Base-by-base conservation (phyloP, 2,888 invertebrate species). In the Orthosia cruda region DNA sequence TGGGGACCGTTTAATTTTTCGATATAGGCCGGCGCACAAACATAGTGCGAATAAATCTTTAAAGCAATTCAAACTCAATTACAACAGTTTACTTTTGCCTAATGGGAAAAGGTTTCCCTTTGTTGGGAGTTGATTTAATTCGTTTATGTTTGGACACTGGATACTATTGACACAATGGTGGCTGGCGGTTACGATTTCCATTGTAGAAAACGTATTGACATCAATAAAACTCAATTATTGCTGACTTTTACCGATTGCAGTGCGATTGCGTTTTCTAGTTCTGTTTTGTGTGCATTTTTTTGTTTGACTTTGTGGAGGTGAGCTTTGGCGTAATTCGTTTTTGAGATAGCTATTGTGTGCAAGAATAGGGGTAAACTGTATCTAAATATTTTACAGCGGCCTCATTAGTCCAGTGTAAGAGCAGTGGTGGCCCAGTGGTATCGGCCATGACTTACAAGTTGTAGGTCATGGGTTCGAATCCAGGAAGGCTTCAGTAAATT, bases 1-100 rank as follows among this genome's bases (percentile, higher is more conserved):
- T 87, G 84, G 89, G 89, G 86, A 88, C 87, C 89, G 88, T 90
- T 92, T 91, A 91, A 91, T 92, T 91, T 91, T 92, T 89, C 87
- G 87, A 86, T 89, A 91, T 91, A 91, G 88, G 89, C 88, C 83
- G 81, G 86, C 85, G 89, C 86, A 89, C 91, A 91, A 91, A 91
- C 91, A 93, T 91, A 93, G 92, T 93, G 91, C 83, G 87, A 89
- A 94, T 95, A 94, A 95, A 95, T 95, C 94, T 95, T 95, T 95
- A 94, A 95, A 94, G 94, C 95, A 93, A 95, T 95, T 92, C 93
- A 94, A 95, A 95, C 93, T 95, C 95, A 95, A 95, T 95, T 95
- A 95, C 95, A 92, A 93, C 87, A 91, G 94, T 95, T 95, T 95
- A 91, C 94, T 94, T 94, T 94, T 71, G 89, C 90, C 92, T 95